These are phyloP conservation scores for Nineta flava DNA, from an alignment of 2,888 invertebrate genomes.

Conservation along the genomic window DNA sequence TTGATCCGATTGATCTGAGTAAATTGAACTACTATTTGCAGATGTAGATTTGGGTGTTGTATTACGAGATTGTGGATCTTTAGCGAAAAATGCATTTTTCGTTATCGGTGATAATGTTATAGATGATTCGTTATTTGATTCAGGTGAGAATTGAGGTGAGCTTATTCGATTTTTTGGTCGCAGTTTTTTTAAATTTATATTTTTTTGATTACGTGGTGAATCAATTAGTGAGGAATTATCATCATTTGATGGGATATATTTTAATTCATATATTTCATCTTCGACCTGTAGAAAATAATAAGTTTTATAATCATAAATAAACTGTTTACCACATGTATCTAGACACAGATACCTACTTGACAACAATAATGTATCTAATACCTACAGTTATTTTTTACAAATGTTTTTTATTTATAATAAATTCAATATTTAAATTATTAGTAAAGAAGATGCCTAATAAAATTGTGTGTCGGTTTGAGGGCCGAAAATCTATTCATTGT, in stretches of 20 bases:
- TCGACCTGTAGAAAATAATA: no score
- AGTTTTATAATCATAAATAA: no score
- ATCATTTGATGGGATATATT: not conserved
- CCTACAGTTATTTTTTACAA: no score
- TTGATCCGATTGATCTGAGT: not conserved
- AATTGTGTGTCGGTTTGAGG: no score
- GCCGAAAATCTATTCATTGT: no score
- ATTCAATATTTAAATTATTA: no score
- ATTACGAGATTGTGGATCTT: not conserved
- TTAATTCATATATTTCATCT: not conserved
- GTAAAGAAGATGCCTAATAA: no score
- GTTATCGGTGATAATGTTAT: constrained; percentile 1
- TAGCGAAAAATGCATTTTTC: constrained; percentile 2
- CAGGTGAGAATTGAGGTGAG: not conserved
- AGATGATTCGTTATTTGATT: not conserved
- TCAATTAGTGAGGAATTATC: not conserved
- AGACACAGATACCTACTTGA: no score
- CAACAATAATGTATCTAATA: no score
- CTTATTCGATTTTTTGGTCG: constrained; percentile 1
- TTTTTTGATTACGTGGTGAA: not conserved
- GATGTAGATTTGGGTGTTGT: not conserved
- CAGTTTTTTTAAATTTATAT: not conserved
- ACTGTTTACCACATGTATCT: no score
- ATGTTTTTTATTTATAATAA: no score
- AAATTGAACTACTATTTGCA: not conserved